These are phyloP conservation scores for Leptinotarsa texana DNA, from an alignment of 1,140 invertebrate genomes.

Conservation along the genomic window DNA sequence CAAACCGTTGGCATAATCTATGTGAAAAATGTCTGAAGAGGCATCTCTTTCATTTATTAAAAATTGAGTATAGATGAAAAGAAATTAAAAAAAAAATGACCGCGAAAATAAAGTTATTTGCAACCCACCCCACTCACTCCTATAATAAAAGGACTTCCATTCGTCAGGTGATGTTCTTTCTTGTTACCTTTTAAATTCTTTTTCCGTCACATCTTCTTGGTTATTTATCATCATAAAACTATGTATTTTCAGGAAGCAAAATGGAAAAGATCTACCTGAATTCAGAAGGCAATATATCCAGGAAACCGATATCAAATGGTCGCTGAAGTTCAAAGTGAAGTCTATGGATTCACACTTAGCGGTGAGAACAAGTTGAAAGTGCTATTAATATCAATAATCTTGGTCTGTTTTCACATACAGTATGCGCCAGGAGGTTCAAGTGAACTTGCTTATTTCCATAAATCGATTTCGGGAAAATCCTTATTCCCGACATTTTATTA, in stretches of 20 bases:
- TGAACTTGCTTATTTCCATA: no score
- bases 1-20: no score
- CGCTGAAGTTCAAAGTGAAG: slow-evolving; percentile 60
- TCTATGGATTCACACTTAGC: slow-evolving; percentile 57
- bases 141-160: not conserved
- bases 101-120: no score
- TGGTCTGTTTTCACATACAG: no score
- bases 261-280: not conserved
- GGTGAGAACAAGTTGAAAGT: slow-evolving; percentile 48
- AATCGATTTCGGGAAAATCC: no score
- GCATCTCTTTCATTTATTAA: no score
- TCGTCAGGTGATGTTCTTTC: not conserved
- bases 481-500: no score
- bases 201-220: not conserved
- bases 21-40: no score
- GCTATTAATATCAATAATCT: slow-evolving; percentile 19
- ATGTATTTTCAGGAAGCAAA: not conserved
- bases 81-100: no score
- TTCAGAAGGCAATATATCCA: slow-evolving; percentile 61
- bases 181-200: not conserved
- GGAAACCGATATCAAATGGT: slow-evolving; percentile 67
- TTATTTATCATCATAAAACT: slow-evolving; percentile 1
- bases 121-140: not conserved
- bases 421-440: no score
- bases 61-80: no score